Evolutionary conservation across 2,113 vertebrate genomes (phyloP).

Genomic region (Trogon surrucura): DNA sequence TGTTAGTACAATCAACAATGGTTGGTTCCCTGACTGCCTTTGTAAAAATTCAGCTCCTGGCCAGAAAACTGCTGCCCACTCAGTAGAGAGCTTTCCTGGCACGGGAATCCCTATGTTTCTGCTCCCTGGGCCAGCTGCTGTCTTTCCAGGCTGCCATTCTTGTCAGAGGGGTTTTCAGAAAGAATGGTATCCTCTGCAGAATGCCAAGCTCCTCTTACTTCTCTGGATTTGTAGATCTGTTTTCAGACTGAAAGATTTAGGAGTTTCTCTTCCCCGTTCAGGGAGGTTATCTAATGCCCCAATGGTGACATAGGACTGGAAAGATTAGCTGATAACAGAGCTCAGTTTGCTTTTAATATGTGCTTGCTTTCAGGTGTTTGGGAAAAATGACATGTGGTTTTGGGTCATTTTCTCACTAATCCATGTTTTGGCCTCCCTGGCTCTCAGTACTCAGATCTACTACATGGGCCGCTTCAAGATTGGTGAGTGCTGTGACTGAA

Average conservation of each 20-base stretch:
- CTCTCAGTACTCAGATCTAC: constrained; percentile 85
- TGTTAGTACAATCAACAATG: background rate
- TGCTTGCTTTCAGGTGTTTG: constrained; percentile 76
- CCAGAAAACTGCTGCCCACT: background rate
- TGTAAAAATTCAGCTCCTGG: background rate
- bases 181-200: background rate
- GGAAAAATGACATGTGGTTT: constrained; percentile 82
- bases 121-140: background rate
- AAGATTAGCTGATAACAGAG: background rate
- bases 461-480: constrained; percentile 86
- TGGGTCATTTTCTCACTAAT: constrained; percentile 81
- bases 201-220: background rate
- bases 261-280: fast-evolving
- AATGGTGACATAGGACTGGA: background rate
- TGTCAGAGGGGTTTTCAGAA: background rate
- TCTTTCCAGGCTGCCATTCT: background rate
- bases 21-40: background rate
- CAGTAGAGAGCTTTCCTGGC: background rate
- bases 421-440: constrained; percentile 78
- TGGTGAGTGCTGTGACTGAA: constrained; percentile 53
- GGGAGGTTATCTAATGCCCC: background rate
- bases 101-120: background rate
- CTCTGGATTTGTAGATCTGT: background rate
- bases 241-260: background rate
- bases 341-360: background rate